These are phyloP conservation scores for Aquatica leii DNA, from an alignment of 2,888 invertebrate genomes.

Conservation along the genomic window DNA sequence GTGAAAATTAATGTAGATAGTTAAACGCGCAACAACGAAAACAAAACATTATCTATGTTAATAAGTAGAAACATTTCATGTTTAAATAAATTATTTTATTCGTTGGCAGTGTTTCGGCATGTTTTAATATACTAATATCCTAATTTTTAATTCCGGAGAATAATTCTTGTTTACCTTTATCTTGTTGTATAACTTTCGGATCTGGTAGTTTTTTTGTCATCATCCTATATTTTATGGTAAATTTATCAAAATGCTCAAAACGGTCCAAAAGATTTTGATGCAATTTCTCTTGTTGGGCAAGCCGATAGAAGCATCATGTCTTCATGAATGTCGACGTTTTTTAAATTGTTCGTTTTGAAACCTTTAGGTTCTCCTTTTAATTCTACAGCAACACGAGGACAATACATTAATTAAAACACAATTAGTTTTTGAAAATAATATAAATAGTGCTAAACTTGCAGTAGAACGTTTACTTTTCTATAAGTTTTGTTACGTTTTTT, in stretches of 20 bases:
- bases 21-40: too few relatives aligned
- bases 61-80: too few relatives aligned
- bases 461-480: too few relatives aligned
- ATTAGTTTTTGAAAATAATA: neutral
- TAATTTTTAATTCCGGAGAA: constrained; percentile 93
- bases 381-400: constrained; percentile 88
- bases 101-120: constrained; percentile 92
- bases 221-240: constrained; percentile 75
- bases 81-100: constrained; percentile 90
- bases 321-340: constrained; percentile 88
- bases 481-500: too few relatives aligned
- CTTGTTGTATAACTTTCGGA: constrained; percentile 83
- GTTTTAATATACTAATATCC: constrained; percentile 88
- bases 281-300: constrained; percentile 76
- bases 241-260: constrained; percentile 77
- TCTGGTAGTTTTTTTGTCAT: constrained; percentile 82
- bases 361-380: constrained; percentile 91
- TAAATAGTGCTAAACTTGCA: neutral
- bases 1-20: too few relatives aligned
- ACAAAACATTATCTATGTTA: too few relatives aligned
- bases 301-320: constrained; percentile 93
- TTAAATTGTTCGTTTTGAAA: constrained; percentile 88
- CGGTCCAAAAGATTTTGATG: constrained; percentile 76
- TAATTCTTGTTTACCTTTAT: constrained; percentile 87
- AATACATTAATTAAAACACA: constrained; percentile 62